Evolutionary conservation across 2,797 vertebrate genomes (phyloP).

Genomic region (Euthynnus affinis): DNA sequence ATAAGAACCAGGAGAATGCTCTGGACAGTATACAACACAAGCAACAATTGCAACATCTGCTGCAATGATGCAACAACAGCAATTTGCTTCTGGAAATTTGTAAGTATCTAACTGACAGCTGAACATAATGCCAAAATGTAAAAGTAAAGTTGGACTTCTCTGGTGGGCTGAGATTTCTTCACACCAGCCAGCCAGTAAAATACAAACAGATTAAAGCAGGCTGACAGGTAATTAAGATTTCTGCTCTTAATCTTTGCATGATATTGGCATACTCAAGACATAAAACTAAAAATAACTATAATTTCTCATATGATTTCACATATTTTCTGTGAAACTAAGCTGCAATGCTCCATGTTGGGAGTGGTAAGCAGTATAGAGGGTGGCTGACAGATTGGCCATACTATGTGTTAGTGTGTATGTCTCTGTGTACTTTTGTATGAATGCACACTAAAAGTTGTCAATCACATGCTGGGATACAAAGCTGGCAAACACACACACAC

Average conservation of each 20-base stretch:
- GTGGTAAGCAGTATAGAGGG: constrained; percentile 8
- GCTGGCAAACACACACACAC: constrained; percentile 25
- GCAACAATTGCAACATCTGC: constrained; percentile 43
- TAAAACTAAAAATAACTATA: neutral
- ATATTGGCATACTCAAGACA: neutral
- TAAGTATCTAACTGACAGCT: constrained; percentile 35
- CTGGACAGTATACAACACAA: constrained; percentile 26
- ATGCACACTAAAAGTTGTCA: constrained; percentile 39
- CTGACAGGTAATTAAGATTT: neutral
- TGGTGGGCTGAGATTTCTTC: constrained; percentile 4
- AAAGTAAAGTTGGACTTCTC: constrained; percentile 8
- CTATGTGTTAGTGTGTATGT: constrained; percentile 28
- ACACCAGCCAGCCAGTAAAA: neutral
- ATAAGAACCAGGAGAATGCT: constrained; percentile 34
- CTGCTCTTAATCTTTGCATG: constrained; percentile 1
- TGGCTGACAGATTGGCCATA: constrained; percentile 28
- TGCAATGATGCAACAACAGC: constrained; percentile 47
- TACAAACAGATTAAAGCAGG: constrained; percentile 8
- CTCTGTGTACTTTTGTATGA: constrained; percentile 16
- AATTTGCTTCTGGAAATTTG: constrained; percentile 32
- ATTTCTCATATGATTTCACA: constrained; percentile 22
- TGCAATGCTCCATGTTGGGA: constrained; percentile 12
- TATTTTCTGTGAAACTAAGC: constrained; percentile 28
- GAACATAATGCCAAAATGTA: constrained; percentile 5
- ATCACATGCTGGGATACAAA: constrained; percentile 22